Conservation (phyloP, 2,113 vertebrate genomes). For the Numida meleagris region DNA sequence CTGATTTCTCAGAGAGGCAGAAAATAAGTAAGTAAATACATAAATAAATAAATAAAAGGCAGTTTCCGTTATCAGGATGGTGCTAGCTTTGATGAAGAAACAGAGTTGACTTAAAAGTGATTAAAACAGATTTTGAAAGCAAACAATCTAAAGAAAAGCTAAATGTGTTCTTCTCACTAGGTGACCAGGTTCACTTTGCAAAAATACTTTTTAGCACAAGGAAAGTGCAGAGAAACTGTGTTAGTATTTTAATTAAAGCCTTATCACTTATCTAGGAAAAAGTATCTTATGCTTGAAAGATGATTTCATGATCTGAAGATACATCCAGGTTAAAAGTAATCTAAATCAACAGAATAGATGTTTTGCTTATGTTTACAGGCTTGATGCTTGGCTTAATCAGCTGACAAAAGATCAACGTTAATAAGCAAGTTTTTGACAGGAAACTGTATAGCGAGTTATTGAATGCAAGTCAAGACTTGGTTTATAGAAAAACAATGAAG, state of each 20-base stretch:
- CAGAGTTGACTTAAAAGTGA: not conserved
- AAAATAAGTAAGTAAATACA: not conserved
- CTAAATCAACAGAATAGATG: not conserved
- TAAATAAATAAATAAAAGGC: not conserved
- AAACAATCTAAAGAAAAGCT: not conserved
- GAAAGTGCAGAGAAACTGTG: not conserved
- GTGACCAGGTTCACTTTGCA: not conserved
- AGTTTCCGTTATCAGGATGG: not conserved
- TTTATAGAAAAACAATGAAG: not conserved
- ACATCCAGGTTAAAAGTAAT: not conserved
- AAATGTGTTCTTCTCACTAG: not conserved
- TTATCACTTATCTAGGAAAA: not conserved
- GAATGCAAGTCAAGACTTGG: not conserved
- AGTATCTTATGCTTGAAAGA: not conserved
- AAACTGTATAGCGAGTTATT: not conserved
- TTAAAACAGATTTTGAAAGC: conserved; percentile 28
- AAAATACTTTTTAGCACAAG: not conserved
- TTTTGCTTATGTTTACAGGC: not conserved
- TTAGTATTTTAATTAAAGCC: conserved; percentile 19
- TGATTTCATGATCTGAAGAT: not conserved
- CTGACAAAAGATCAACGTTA: not conserved
- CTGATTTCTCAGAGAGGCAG: not conserved
- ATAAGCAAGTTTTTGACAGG: not conserved
- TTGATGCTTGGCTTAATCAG: not conserved
- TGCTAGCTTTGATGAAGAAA: not conserved